phyloP scores from a whole-genome alignment of 1,140 invertebrate species.

The Drosophila asahinai region DNA sequence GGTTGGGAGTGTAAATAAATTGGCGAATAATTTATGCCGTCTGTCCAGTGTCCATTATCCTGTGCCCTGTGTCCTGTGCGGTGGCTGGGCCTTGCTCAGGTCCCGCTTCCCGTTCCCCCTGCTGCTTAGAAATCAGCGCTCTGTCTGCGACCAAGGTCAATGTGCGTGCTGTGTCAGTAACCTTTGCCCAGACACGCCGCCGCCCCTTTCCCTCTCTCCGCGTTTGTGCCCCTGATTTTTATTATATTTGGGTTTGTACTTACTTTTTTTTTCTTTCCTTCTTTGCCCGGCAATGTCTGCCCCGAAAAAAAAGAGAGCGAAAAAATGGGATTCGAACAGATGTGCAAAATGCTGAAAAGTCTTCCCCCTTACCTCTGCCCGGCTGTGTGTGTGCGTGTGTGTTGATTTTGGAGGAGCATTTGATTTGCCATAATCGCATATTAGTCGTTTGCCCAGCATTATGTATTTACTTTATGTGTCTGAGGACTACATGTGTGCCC shows the following conservation, averaged over 20 bases:
- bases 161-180: conserved; percentile 82
- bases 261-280: conserved; percentile 50
- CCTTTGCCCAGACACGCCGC: conserved; percentile 53
- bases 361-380: conserved; percentile 14
- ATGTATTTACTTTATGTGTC: conserved; percentile 75
- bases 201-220: neutral
- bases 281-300: conserved; percentile 54
- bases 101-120: conserved; percentile 13
- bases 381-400: conserved; percentile 15
- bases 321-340: conserved; percentile 69
- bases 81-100: neutral
- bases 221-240: conserved; percentile 38
- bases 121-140: conserved; percentile 47
- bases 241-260: conserved; percentile 79
- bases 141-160: conserved; percentile 80
- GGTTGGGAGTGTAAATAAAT: conserved; percentile 76
- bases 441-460: conserved; percentile 75
- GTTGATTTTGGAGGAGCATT: conserved; percentile 68
- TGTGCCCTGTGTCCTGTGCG: conserved; percentile 1
- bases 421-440: conserved; percentile 82
- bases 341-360: conserved; percentile 77
- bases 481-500: conserved; percentile 23
- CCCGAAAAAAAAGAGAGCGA: conserved; percentile 42
- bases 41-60: conserved; percentile 32
- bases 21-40: conserved; percentile 68